Evolutionary conservation across 2,797 vertebrate species (phyloP).

Genomic region (Oreortyx pictus): DNA sequence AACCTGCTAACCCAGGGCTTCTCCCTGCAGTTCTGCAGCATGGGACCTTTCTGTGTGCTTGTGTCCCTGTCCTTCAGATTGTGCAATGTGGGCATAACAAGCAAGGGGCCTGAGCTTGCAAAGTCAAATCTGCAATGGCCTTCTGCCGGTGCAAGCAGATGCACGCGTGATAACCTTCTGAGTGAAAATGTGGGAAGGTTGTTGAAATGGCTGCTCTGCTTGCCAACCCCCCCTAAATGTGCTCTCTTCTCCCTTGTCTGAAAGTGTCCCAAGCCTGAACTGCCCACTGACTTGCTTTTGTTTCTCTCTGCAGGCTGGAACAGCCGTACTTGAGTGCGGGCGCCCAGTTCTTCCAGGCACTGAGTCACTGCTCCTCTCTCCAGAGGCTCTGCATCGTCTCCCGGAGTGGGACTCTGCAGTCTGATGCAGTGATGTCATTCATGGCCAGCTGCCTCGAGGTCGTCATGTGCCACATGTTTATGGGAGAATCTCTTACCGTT

Average conservation of each 20-base stretch:
- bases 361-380: slow-evolving; percentile 88
- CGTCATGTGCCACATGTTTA: slow-evolving; percentile 95
- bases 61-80: background rate
- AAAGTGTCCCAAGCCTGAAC: background rate
- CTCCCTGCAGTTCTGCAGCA: background rate
- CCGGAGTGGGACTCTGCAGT: slow-evolving; percentile 91
- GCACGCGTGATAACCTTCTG: too few relatives aligned
- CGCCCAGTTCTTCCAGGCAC: slow-evolving; percentile 89
- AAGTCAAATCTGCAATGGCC: accelerated
- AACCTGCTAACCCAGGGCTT: background rate
- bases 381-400: slow-evolving; percentile 94
- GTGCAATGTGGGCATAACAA: accelerated
- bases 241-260: background rate
- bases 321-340: slow-evolving; percentile 94
- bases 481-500: slow-evolving; percentile 88
- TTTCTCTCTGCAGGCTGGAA: slow-evolving; percentile 86
- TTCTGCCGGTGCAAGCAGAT: too few relatives aligned
- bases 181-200: too few relatives aligned
- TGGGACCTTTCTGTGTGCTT: background rate
- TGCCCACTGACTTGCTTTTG: background rate
- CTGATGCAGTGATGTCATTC: slow-evolving; percentile 86
- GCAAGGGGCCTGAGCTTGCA: background rate
- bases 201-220: background rate
- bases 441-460: slow-evolving; percentile 87
- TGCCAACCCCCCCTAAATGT: background rate